Conservation (phyloP, 2,888 invertebrate genomes). For the Plagodis pulveraria region DNA sequence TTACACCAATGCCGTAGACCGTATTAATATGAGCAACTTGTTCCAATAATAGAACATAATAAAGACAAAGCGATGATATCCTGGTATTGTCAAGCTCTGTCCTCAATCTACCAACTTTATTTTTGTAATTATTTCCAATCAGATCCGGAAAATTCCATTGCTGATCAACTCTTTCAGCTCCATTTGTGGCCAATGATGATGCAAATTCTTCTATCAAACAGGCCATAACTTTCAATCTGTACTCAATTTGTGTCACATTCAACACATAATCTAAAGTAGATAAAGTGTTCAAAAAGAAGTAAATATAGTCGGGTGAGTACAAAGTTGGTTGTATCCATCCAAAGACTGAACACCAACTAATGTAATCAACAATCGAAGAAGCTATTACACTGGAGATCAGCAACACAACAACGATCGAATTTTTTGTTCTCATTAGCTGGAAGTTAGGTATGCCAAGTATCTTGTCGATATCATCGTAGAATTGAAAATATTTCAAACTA, state of each 20-base stretch:
- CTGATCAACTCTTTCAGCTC: background rate
- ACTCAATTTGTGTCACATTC: conserved; percentile 42
- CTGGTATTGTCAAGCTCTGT: conserved; percentile 23
- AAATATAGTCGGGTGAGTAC: conserved; percentile 38
- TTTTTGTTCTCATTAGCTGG: conserved; percentile 32
- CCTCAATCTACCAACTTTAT: conserved; percentile 21
- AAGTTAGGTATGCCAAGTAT: conserved; percentile 36
- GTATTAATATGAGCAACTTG: conserved; percentile 38
- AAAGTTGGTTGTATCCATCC: conserved; percentile 19
- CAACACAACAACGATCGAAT: conserved; percentile 11
- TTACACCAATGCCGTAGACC: conserved; percentile 40
- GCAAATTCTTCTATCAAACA: conserved; percentile 22
- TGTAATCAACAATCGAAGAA: conserved; percentile 26
- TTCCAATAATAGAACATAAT: conserved; percentile 38
- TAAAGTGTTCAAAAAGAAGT: conserved; percentile 38
- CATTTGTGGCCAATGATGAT: background rate
- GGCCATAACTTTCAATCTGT: conserved; percentile 30
- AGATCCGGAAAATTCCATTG: background rate
- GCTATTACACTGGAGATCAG: conserved; percentile 10
- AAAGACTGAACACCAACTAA: conserved; percentile 19
- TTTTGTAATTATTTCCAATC: background rate
- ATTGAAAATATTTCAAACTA: conserved; percentile 36
- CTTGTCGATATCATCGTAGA: conserved; percentile 39
- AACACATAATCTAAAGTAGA: conserved; percentile 33
- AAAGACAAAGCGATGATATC: conserved; percentile 32